These are phyloP conservation scores for Eurosta solidaginis DNA, from an alignment of 1,140 invertebrate species.

Conservation along the genomic window DNA sequence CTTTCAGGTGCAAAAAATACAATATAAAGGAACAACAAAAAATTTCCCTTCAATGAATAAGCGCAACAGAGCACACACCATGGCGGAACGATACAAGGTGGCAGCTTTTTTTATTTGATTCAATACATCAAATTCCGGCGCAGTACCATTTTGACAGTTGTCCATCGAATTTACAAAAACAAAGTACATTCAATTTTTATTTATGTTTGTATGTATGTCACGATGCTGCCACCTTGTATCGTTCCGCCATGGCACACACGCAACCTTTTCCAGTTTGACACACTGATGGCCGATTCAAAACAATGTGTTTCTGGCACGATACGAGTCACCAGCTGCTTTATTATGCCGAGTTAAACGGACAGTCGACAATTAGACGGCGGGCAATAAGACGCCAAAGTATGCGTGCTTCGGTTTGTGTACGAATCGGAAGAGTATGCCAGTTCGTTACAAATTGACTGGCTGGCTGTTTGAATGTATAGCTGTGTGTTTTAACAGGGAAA, in stretches of 20 bases:
- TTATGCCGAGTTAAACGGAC: not conserved
- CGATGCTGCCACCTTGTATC: too few species aligned
- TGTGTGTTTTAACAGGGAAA: not conserved
- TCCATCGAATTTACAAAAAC: too few species aligned
- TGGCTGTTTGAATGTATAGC: not conserved
- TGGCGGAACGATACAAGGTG: too few species aligned
- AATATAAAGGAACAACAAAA: not conserved
- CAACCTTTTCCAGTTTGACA: not conserved
- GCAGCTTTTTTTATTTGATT: too few species aligned
- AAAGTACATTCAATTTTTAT: too few species aligned
- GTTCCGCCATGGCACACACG: not conserved
- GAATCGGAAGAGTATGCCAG: not conserved
- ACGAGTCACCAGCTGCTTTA: not conserved
- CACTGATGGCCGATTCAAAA: not conserved
- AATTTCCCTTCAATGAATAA: constrained; percentile 11
- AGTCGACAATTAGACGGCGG: not conserved
- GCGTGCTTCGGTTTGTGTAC: not conserved
- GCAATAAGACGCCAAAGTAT: not conserved
- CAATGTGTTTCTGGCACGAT: not conserved
- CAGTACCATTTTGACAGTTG: too few species aligned
- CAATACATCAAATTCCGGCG: too few species aligned
- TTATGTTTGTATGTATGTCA: too few species aligned
- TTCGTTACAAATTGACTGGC: not conserved
- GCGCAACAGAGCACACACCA: not conserved
- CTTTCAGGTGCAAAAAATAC: not conserved